phyloP scores from a whole-genome alignment of 2,888 invertebrate species.

The Eupithecia vulgata region DNA sequence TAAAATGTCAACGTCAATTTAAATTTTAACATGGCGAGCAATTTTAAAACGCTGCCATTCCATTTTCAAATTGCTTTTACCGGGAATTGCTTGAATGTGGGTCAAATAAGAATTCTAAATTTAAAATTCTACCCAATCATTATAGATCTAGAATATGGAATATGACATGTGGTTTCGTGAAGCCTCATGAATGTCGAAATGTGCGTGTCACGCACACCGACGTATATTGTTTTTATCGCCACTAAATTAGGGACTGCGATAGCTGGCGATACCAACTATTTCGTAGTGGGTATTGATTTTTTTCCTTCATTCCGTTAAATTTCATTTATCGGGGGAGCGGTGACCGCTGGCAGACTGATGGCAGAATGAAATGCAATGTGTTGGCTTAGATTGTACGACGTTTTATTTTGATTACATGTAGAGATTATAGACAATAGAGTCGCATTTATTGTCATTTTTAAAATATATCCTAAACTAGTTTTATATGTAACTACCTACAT shows the following conservation, averaged over 20 bases:
- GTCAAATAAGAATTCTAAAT: background rate
- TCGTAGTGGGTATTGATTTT: constrained; percentile 78
- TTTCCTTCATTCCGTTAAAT: constrained; percentile 84
- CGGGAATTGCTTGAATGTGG: background rate
- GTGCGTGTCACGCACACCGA: constrained; percentile 60
- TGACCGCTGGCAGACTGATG: constrained; percentile 50
- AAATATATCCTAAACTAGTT: background rate
- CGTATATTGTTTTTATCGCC: constrained; percentile 76
- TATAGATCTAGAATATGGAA: constrained; percentile 7
- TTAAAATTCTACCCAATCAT: constrained; percentile 5
- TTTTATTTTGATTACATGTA: background rate
- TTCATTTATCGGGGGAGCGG: constrained; percentile 82
- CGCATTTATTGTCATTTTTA: background rate
- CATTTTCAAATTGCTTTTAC: background rate
- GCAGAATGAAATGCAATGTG: constrained; percentile 6
- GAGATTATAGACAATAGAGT: background rate
- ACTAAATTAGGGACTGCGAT: constrained; percentile 78
- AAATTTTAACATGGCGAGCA: background rate
- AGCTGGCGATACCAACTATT: constrained; percentile 70
- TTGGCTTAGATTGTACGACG: background rate
- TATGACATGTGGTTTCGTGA: constrained; percentile 56
- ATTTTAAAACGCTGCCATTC: background rate
- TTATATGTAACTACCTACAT: background rate
- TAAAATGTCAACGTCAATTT: constrained; percentile 21
- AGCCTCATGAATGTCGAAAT: constrained; percentile 72